Evolutionary conservation across 2,797 vertebrate genomes (phyloP).

Genomic region (Hyperoplus lanceolatus): DNA sequence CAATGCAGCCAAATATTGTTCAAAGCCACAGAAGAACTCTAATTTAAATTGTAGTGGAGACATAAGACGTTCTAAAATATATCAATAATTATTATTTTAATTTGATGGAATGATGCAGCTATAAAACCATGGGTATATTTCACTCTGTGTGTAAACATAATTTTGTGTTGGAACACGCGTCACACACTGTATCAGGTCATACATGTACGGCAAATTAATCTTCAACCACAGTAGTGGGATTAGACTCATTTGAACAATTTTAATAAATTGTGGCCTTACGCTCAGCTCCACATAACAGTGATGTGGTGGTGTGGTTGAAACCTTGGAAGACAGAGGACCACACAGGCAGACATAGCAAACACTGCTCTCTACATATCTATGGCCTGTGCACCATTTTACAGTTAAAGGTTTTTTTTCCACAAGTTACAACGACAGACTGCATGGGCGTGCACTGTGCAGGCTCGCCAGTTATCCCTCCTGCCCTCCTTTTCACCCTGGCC

Average conservation of each 20-base stretch:
- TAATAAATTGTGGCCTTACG: background rate
- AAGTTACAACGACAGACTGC: background rate
- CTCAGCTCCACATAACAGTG: background rate
- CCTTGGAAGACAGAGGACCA: background rate
- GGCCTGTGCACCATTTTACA: background rate
- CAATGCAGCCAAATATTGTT: background rate
- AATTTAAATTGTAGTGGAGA: background rate
- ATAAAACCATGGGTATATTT: background rate
- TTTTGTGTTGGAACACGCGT: background rate
- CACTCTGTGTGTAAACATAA: background rate
- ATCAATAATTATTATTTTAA: background rate
- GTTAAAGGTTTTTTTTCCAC: background rate
- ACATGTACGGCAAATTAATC: background rate
- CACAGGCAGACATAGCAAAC: background rate
- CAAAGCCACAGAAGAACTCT: background rate
- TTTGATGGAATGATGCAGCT: background rate
- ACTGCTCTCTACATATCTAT: background rate
- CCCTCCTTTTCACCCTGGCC: constrained; percentile 42
- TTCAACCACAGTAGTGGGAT: background rate
- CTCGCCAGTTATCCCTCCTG: constrained; percentile 35
- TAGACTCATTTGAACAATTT: background rate
- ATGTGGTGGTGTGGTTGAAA: background rate
- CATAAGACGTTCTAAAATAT: background rate
- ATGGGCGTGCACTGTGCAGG: constrained; percentile 18
- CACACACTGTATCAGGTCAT: background rate